Percentiles rank a stretch among this genome's conserved stretches.
These are phyloP conservation scores for Lemur catta DNA, from an alignment of 2,797 vertebrate species.

Conservation along the genomic window DNA sequence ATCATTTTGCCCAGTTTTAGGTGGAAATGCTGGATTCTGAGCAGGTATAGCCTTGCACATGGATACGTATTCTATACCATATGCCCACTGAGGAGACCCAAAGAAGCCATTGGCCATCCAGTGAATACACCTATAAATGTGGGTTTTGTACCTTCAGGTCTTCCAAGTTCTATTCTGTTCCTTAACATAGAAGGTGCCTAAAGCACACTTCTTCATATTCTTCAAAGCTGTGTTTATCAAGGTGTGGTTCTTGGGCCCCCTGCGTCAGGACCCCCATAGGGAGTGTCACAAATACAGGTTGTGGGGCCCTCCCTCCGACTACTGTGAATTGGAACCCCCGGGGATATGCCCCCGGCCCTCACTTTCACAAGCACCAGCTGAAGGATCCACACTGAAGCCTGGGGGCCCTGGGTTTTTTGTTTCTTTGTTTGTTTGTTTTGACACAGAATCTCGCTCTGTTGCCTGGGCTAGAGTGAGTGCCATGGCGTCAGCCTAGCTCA, in stretches of 20 bases:
- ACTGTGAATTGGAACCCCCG: background rate
- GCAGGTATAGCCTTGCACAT: fast-evolving
- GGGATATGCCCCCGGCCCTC: fast-evolving
- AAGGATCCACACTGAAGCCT: background rate
- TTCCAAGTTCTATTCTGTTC: background rate
- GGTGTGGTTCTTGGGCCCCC: background rate
- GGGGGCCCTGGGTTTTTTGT: background rate
- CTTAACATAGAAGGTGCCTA: background rate
- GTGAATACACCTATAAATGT: background rate
- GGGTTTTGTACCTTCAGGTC: background rate
- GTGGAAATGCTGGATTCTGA: background rate
- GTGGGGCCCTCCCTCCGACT: too few relatives aligned
- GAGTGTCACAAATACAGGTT: background rate
- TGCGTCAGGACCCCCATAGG: background rate
- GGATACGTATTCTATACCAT: fast-evolving
- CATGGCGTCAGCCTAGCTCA: too few relatives aligned
- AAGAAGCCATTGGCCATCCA: background rate
- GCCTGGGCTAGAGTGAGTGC: too few relatives aligned
- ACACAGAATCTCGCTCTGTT: too few relatives aligned
- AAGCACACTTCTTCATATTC: background rate
- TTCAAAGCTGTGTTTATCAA: background rate
- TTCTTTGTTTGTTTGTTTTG: too few relatives aligned
- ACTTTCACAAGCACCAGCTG: background rate
- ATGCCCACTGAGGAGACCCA: fast-evolving
- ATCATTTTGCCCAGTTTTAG: background rate